Conservation (phyloP, 2,113 vertebrate genomes). For the Notechis scutatus region DNA sequence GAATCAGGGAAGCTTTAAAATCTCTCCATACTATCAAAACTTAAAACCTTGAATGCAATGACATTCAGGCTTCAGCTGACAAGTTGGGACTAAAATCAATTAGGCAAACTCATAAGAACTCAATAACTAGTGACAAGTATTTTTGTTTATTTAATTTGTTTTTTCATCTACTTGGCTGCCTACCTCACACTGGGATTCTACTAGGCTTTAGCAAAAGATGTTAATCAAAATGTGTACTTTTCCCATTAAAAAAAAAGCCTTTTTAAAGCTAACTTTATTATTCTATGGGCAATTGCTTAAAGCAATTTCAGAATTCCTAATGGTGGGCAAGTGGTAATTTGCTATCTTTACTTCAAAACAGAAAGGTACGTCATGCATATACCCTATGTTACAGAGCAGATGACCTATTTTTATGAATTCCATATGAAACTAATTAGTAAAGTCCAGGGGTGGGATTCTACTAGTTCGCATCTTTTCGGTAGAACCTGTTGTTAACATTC, state of each 20-base stretch:
- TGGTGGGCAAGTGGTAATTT: background rate
- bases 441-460: too few species aligned
- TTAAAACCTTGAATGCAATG: background rate
- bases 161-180: background rate
- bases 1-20: background rate
- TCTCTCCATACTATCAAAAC: background rate
- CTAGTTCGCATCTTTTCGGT: too few species aligned
- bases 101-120: background rate
- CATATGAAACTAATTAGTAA: background rate
- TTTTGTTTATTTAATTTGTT: background rate
- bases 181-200: background rate
- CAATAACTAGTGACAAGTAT: background rate
- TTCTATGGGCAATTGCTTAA: background rate
- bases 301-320: background rate
- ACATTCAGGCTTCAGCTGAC: background rate
- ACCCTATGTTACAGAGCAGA: background rate
- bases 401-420: background rate
- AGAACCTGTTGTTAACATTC: too few species aligned
- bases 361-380: background rate
- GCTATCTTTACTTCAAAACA: background rate
- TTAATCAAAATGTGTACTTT: background rate
- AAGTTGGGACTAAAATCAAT: background rate
- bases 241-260: background rate
- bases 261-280: background rate
- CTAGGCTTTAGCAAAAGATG: background rate